Evolutionary conservation across 92 coral and sea anemone genomes (phyloP).

Genomic region (Micromussa lordhowensis): DNA sequence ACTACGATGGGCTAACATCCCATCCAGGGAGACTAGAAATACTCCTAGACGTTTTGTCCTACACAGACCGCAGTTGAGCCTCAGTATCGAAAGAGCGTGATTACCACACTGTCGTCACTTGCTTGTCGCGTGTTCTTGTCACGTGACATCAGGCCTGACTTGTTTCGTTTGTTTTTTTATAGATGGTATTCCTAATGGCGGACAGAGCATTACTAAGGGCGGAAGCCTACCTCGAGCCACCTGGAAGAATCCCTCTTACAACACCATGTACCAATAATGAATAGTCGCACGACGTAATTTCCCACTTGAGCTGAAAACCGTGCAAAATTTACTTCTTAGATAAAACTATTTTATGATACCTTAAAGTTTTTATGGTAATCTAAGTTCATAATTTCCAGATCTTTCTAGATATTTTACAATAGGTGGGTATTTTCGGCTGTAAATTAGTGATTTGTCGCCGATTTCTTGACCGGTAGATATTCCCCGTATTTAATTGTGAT

Average conservation of each 20-base stretch:
- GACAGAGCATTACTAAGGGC: constrained; percentile 42
- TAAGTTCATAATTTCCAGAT: neutral
- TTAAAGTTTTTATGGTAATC: neutral
- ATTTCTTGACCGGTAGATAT: neutral
- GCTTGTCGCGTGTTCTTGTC: neutral
- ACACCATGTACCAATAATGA: constrained; percentile 38
- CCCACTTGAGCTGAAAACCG: neutral
- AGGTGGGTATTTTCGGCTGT: constrained; percentile 27
- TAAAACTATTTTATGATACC: constrained; percentile 6
- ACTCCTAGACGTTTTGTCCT: neutral
- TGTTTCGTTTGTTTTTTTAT: neutral
- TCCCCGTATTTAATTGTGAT: constrained; percentile 7
- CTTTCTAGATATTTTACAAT: constrained; percentile 31
- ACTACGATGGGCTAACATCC: neutral
- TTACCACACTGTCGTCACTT: neutral
- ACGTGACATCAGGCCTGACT: neutral
- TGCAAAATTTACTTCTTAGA: neutral
- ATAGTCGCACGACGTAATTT: neutral
- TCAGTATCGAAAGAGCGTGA: neutral
- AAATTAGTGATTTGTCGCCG: neutral
- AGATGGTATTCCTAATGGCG: constrained; percentile 67
- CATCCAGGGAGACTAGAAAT: neutral
- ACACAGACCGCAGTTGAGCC: neutral
- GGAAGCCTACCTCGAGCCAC: constrained; percentile 25
- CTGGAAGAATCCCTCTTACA: constrained; percentile 40